Evolutionary conservation across 2,888 invertebrate genomes (phyloP).

Genomic region (Alentia gelatinosa): DNA sequence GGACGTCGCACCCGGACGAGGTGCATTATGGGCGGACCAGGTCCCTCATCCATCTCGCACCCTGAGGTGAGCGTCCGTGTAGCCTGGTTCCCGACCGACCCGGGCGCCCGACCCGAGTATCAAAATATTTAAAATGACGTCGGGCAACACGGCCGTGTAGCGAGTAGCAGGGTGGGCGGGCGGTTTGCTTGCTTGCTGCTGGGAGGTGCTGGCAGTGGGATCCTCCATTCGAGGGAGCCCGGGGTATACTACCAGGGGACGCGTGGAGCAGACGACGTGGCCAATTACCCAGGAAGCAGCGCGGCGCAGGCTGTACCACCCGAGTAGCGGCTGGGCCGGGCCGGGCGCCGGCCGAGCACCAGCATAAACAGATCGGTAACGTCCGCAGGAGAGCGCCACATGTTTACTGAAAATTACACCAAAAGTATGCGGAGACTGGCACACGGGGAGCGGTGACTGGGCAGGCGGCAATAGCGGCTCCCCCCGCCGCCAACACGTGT

Average conservation of each 20-base stretch:
- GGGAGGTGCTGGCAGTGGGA: background rate
- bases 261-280: background rate
- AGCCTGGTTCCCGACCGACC: background rate
- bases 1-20: background rate
- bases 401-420: constrained; percentile 21
- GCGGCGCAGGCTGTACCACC: background rate
- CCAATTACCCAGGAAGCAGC: background rate
- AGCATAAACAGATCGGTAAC: constrained; percentile 22
- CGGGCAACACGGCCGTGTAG: background rate
- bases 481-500: background rate
- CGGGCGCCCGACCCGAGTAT: background rate
- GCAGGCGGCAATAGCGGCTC: background rate
- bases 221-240: background rate
- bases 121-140: constrained; percentile 26
- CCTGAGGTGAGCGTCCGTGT: background rate
- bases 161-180: background rate
- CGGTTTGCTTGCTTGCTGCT: background rate
- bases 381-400: background rate
- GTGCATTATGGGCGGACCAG: constrained; percentile 4
- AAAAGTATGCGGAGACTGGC: background rate
- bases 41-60: background rate
- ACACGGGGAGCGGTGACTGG: background rate
- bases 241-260: background rate
- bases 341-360: background rate
- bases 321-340: background rate